Evolutionary conservation across 2,888 invertebrate genomes (phyloP), one percentile per base, ranked within the genome.

Genomic region (Strigamia maritima): DNA sequence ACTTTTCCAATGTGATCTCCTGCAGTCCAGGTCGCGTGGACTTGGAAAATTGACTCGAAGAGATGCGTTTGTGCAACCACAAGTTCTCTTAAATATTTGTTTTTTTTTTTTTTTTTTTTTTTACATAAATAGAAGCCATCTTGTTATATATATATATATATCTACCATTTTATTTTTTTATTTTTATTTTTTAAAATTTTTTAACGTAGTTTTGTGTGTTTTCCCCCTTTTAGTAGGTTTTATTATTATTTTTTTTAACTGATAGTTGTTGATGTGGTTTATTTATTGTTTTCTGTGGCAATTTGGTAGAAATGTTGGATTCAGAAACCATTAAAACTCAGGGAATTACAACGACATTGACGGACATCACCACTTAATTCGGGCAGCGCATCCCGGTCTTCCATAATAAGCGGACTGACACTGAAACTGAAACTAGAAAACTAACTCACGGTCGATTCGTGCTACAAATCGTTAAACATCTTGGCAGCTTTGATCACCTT

Each of bases 111-210:
- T 31, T 31, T 31, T 6, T 4, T 31, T 31, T 31, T 31, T 31
- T 31, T 31, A 31, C 2, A 31, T 31, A n/a, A 44, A 49, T 65
- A 65, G 65, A 65, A 65, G 65, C 65, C 65, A 65, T 65, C 65
- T 65, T 65, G 65, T 65, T 65, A 65, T 65, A 65, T 65, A 65
- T 65, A 65, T 65, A 65, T 65, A 65, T 65, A 65, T 65, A 65
- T 28, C 65, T 65, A 26, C 65, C 28, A 65, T 65, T 65, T 65
- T 26, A 12, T 65, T 28, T 24, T 8, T 14, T 14, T 19, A 3
- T 49, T 49, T 49, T 44, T 44, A 14, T 44, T 44, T 44, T 44
- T 44, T 44, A 14, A 14, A 14, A 2, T 44, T 60, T 60, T 60
- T 60, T 60, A 22, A 65, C 28, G 26, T 26, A 26, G 24, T 65